Evolutionary conservation across 2,888 invertebrate genomes (phyloP).

Genomic region (Cylloceria caligata): DNA sequence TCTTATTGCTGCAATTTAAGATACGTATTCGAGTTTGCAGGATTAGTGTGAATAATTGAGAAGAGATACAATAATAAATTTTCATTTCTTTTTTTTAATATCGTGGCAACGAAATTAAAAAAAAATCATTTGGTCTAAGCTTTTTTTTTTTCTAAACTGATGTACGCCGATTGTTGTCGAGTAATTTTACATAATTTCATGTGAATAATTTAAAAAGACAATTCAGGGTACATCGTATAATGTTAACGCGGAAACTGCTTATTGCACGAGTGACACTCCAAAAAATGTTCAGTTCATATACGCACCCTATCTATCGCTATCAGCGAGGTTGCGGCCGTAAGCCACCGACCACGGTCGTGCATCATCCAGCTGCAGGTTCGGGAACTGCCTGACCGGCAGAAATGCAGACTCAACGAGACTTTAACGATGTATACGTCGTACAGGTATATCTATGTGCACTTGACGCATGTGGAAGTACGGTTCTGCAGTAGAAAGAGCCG

Average conservation of each 20-base stretch:
- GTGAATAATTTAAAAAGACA: neutral
- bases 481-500: conserved; percentile 42
- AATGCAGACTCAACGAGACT: conserved; percentile 47
- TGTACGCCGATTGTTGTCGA: too few relatives aligned
- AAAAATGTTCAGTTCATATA: neutral
- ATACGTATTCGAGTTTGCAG: too few relatives aligned
- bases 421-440: conserved; percentile 29
- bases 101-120: too few relatives aligned
- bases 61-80: too few relatives aligned
- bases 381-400: conserved; percentile 25
- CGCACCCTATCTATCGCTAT: neutral
- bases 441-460: conserved; percentile 33
- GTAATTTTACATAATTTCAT: too few relatives aligned
- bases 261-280: neutral
- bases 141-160: too few relatives aligned
- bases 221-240: neutral
- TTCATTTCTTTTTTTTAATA: too few relatives aligned
- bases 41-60: too few relatives aligned
- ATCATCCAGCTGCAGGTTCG: conserved; percentile 29
- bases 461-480: conserved; percentile 34
- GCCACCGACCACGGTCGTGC: conserved; percentile 3
- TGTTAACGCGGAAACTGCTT: neutral
- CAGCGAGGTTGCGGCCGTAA: conserved; percentile 2
- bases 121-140: too few relatives aligned
- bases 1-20: too few relatives aligned